Evolutionary conservation across 2,888 invertebrate genomes (phyloP).

Genomic region (Drosophila longiperda): DNA sequence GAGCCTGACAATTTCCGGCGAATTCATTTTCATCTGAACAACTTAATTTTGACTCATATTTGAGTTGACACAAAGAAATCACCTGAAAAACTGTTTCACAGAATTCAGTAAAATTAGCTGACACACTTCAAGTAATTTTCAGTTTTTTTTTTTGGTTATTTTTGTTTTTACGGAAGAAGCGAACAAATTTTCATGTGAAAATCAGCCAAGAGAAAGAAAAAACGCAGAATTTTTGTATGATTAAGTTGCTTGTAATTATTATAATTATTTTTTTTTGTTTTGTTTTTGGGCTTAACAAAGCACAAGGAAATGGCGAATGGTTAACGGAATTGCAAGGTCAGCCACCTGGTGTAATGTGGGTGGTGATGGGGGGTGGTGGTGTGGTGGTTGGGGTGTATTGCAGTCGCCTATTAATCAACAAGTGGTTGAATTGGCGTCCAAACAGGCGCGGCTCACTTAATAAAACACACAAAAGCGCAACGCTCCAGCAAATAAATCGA

Average conservation of each 20-base stretch:
- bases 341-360: slow-evolving; percentile 54
- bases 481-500: slow-evolving; percentile 43
- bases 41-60: slow-evolving; percentile 36
- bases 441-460: slow-evolving; percentile 54
- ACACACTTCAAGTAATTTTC: slow-evolving; percentile 16
- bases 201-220: slow-evolving; percentile 7
- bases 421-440: slow-evolving; percentile 57
- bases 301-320: slow-evolving; percentile 61
- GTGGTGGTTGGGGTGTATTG: not conserved
- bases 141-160: slow-evolving; percentile 17
- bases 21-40: slow-evolving; percentile 32
- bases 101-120: slow-evolving; percentile 39
- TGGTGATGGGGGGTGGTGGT: slow-evolving; percentile 5
- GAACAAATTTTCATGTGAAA: slow-evolving; percentile 51
- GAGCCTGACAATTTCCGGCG: slow-evolving; percentile 23
- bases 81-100: slow-evolving; percentile 48
- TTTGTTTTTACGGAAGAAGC: slow-evolving; percentile 48
- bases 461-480: slow-evolving; percentile 22
- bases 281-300: slow-evolving; percentile 51
- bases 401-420: slow-evolving; percentile 71
- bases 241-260: slow-evolving; percentile 23
- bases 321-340: slow-evolving; percentile 57
- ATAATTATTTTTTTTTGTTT: not conserved
- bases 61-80: slow-evolving; percentile 16
- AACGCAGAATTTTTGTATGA: slow-evolving; percentile 18